These are phyloP conservation scores for Sarcophaga bullata DNA, from an alignment of 1,140 invertebrate genomes.

Conservation along the genomic window DNA sequence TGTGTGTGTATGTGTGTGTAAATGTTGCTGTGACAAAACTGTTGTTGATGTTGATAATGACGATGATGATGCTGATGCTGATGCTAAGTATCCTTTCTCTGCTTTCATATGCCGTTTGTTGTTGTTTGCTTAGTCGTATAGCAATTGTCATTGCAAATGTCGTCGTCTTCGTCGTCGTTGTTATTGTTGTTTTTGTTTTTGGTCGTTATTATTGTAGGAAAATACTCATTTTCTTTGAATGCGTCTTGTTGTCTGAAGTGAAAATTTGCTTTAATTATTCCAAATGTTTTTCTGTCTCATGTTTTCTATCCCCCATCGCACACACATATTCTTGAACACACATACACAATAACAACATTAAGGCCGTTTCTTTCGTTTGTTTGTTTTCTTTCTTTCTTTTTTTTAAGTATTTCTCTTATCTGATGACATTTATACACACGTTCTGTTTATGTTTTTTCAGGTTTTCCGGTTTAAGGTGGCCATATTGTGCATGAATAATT, in stretches of 20 bases:
- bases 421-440: conserved; percentile 12
- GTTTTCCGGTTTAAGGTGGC: not conserved
- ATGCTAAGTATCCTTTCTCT: not conserved
- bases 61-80: conserved; percentile 2
- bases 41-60: conserved; percentile 11
- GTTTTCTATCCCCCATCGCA: not conserved
- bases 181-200: not conserved
- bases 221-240: conserved; percentile 22
- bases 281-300: not conserved
- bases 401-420: not conserved
- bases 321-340: not conserved
- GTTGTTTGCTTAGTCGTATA: not conserved
- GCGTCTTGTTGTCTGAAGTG: conserved; percentile 38
- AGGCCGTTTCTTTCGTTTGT: not conserved
- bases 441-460: not conserved
- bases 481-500: not conserved
- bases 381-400: not conserved
- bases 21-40: not conserved
- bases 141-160: not conserved
- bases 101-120: not conserved
- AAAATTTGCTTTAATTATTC: conserved; percentile 39
- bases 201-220: conserved; percentile 15
- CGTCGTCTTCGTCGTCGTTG: not conserved
- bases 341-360: not conserved
- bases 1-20: no score